Evolutionary conservation across 2,113 vertebrate species (phyloP).

Genomic region (Cricetomys ansorgei): DNA sequence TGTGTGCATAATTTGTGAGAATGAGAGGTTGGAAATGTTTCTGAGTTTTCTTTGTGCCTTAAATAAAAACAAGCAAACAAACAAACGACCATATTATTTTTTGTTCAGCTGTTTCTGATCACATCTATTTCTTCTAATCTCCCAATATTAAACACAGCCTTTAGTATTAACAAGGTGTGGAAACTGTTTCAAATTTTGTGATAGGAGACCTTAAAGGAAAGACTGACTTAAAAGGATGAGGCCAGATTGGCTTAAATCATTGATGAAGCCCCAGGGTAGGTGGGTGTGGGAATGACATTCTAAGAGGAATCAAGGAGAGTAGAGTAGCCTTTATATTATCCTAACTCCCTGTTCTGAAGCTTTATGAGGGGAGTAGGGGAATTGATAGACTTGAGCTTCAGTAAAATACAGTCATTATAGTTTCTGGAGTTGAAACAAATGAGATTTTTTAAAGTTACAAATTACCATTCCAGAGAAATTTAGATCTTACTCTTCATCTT

Average conservation of each 20-base stretch:
- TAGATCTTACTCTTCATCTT: not conserved
- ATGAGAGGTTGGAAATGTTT: slow-evolving; percentile 4
- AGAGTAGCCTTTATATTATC: not conserved
- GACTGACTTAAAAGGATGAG: not conserved
- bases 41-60: not conserved
- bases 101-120: not conserved
- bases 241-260: not conserved
- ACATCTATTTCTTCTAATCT: slow-evolving; percentile 25
- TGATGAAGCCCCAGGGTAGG: not conserved
- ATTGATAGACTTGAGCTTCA: not conserved
- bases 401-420: not conserved
- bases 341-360: not conserved
- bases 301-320: not conserved
- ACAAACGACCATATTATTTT: not conserved
- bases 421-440: not conserved
- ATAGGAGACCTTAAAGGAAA: not conserved
- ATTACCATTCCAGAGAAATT: not conserved
- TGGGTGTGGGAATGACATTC: not conserved
- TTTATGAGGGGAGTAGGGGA: not conserved
- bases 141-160: slow-evolving; percentile 17
- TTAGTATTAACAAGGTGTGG: slow-evolving; percentile 42
- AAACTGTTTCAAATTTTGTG: slow-evolving; percentile 52
- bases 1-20: slow-evolving; percentile 47
- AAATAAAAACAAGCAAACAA: not conserved
- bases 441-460: not conserved